Base-by-base conservation (phyloP, 2,797 vertebrate genomes). In the Melopsittacus undulatus region DNA sequence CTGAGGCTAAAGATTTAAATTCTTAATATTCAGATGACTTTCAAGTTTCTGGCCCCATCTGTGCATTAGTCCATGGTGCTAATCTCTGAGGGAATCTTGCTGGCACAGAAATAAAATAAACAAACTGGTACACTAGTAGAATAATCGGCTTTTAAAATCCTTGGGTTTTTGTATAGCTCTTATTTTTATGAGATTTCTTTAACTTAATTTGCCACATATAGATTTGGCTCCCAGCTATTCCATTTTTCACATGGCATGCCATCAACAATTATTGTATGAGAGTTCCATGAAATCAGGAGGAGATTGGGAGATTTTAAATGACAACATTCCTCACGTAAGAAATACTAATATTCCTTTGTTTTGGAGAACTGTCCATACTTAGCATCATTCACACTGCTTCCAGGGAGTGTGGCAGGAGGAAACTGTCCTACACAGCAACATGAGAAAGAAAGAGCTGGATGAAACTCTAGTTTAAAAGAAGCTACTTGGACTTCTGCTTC, bases 1-100 rank as follows among this genome's bases (percentile, higher is more conserved):
- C 98, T 98, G 98, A 98, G 98, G 98, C 98, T 98, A 98, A 98
- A 98, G 98, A 99, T 98, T 99, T 98, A 98, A 98, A 98, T 98
- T 98, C 98, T 98, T 98, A 99, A 98, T 98, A 99, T 99, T 98
- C 97, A 97, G 97, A 98, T 97, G 98, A 98, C 98, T 98, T 98
- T 98, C 96, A 97, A 97, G 98, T 98, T 98, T 97, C 97, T 94
- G 92, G 96, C 93, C 96, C 97, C 97, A 98, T 98, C 98, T 98
- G 97, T 96, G 97, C 95, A 82, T 92, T 87, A 93, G 97, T 92
- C 96, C 95, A 70, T 92, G 93, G 96, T 96, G 93, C 96, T 97
- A 96, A 97, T 97, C 97, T 97, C 95, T 94, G 68, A 96, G 97
- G 97, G 97, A 96, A 95, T 96, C 97, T 98, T 76, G 92, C 97